Evolutionary conservation across 2,113 vertebrate genomes (phyloP).

Genomic region (Pteruthius melanotis): DNA sequence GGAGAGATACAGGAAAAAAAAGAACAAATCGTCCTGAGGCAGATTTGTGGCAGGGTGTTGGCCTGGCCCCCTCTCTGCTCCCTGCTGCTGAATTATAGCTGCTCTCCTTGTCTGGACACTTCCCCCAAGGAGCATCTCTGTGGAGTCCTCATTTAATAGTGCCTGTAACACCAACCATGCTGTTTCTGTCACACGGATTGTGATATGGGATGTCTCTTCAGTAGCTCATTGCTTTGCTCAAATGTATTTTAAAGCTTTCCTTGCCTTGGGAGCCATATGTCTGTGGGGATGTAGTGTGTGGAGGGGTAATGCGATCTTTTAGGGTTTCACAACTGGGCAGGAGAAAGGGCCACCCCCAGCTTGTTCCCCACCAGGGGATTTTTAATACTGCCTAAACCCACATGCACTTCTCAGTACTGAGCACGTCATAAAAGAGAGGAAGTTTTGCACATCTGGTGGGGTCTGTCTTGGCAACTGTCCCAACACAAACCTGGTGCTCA

Average conservation of each 20-base stretch:
- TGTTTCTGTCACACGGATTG: fast-evolving
- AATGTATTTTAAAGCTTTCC: neutral
- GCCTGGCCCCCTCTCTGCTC: neutral
- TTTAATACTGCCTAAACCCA: neutral
- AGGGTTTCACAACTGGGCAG: neutral
- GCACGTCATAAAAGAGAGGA: neutral
- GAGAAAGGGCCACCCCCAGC: neutral
- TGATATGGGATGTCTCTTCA: neutral
- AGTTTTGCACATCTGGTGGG: neutral
- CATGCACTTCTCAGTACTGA: neutral
- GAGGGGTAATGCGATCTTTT: neutral
- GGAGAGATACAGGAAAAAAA: neutral
- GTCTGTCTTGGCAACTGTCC: neutral
- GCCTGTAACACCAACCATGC: fast-evolving
- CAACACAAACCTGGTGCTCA: neutral
- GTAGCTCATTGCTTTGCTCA: neutral
- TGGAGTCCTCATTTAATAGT: neutral
- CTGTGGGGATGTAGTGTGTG: neutral
- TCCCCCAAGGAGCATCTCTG: neutral
- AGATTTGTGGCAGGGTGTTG: neutral
- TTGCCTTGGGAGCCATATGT: neutral
- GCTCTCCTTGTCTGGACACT: neutral
- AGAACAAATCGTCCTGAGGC: neutral
- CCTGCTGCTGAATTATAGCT: neutral
- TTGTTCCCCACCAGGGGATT: neutral